phyloP scores from a whole-genome alignment of 2,113 vertebrate genomes.

The Dipodomys ordii region DNA sequence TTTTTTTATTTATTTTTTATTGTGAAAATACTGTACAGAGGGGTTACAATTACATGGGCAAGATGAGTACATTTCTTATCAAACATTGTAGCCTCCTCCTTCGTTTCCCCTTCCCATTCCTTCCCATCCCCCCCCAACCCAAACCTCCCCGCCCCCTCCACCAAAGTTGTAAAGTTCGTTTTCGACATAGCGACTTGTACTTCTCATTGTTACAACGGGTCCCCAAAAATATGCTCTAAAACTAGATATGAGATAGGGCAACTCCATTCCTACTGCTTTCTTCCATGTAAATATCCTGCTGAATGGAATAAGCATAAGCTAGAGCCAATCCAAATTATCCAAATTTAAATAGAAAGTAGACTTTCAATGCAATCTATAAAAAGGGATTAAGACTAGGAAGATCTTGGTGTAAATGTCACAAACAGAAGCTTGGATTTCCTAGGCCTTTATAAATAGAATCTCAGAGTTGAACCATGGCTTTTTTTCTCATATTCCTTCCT shows the following conservation, averaged over 20 bases:
- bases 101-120: too few relatives aligned
- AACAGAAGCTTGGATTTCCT: neutral
- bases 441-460: constrained; percentile 26
- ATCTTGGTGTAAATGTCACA: neutral
- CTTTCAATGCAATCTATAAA: neutral
- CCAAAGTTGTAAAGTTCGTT: too few relatives aligned
- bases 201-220: neutral
- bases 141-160: too few relatives aligned
- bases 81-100: too few relatives aligned
- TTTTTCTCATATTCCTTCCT: constrained; percentile 2
- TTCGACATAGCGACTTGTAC: too few relatives aligned
- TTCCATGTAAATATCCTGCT: neutral
- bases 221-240: neutral
- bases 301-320: neutral
- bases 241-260: neutral
- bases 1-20: too few relatives aligned
- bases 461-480: neutral
- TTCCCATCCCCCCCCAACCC: too few relatives aligned
- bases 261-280: neutral
- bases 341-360: neutral
- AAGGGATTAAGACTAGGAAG: neutral
- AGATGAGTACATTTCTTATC: too few relatives aligned
- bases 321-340: neutral
- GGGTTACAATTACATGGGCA: too few relatives aligned
- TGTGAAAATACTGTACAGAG: too few relatives aligned